Evolutionary conservation across 2,888 invertebrate genomes (phyloP).

Genomic region (Suillia variegata): DNA sequence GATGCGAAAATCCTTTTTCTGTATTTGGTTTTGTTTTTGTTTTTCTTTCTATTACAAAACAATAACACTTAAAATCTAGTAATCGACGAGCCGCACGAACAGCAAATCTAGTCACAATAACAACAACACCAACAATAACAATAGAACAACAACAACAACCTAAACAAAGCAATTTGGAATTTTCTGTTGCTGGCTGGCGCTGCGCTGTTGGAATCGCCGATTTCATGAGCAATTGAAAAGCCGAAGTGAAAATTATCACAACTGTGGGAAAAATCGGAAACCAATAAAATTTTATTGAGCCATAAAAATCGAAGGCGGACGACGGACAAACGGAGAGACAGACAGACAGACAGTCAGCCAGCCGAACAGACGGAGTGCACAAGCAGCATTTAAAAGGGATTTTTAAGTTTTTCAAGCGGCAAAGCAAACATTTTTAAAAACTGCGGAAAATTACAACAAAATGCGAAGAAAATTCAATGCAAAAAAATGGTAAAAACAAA

Average conservation of each 20-base stretch:
- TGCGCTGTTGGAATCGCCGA: too few relatives aligned
- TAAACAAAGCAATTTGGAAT: constrained; percentile 21
- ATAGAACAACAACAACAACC: background rate
- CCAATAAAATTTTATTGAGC: constrained; percentile 39
- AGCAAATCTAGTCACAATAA: background rate
- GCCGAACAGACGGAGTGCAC: too few relatives aligned
- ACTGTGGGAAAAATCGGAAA: constrained; percentile 25
- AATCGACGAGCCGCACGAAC: background rate
- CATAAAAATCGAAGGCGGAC: constrained; percentile 32
- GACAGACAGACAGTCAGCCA: constrained; percentile 10
- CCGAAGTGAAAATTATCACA: constrained; percentile 38
- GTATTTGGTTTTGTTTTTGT: too few relatives aligned
- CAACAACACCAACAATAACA: background rate
- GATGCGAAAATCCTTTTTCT: background rate
- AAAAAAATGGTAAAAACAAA: too few relatives aligned
- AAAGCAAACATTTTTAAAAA: background rate
- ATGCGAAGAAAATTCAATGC: constrained; percentile 5
- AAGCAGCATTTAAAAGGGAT: background rate
- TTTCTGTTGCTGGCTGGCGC: too few relatives aligned
- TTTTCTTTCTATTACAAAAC: background rate
- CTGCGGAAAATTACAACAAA: constrained; percentile 6
- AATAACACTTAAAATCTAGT: background rate
- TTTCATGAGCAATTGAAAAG: constrained; percentile 29
- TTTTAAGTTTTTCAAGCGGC: background rate
- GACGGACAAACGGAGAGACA: constrained; percentile 8